A percentile compares a stretch with the other conserved stretches of the same genome.
Conservation (phyloP, 2,797 vertebrate genomes). For the Falco berigora region DNA sequence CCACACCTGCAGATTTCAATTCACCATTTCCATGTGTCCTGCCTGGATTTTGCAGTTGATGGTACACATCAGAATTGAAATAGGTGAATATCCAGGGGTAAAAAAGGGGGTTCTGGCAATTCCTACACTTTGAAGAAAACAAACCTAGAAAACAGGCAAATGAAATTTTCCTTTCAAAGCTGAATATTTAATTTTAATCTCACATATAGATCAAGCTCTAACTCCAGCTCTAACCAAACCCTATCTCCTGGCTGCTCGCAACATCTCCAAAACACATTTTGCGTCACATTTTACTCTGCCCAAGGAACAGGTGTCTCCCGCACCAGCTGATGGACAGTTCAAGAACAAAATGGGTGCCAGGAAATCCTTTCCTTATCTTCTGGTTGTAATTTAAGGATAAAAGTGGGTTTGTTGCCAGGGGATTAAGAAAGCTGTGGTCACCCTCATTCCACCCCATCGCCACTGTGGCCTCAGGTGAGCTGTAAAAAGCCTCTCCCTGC, state of each 20-base stretch:
- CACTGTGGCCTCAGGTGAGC: background rate
- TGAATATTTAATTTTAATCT: background rate
- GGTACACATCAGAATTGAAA: background rate
- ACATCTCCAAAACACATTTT: background rate
- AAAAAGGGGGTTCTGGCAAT: background rate
- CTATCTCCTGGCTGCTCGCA: background rate
- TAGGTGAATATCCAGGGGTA: background rate
- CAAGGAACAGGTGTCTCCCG: background rate
- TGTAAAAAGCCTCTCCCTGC: background rate
- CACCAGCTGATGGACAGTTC: background rate
- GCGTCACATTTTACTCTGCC: background rate
- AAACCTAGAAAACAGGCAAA: background rate
- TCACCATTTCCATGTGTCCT: background rate
- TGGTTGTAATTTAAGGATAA: background rate
- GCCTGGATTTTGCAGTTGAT: background rate
- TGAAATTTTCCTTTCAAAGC: background rate
- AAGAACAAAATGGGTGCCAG: background rate
- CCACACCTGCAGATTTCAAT: background rate
- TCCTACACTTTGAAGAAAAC: background rate
- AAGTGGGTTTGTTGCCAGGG: background rate
- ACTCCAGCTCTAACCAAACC: background rate
- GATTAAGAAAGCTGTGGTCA: background rate
- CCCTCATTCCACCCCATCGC: background rate
- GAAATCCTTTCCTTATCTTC: background rate
- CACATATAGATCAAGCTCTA: background rate